Base-by-base conservation (phyloP, 2,888 invertebrate genomes). In the Frankliniella fusca region DNA sequence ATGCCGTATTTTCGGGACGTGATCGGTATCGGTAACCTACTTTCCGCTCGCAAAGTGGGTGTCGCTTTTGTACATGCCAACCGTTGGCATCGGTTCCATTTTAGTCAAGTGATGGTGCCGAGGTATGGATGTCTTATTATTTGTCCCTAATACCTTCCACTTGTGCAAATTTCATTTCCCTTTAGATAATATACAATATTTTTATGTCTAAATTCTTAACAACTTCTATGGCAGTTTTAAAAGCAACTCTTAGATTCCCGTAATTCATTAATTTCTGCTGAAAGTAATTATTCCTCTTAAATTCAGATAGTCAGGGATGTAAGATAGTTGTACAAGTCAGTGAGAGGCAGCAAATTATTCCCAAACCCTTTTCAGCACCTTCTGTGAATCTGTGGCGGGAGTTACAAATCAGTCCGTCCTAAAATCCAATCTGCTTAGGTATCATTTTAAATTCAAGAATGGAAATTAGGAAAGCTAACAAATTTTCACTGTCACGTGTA, bases 41-140 rank as follows among this genome's bases (percentile, higher is more conserved):
- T 76, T 27, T n/a, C 9, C 70, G 70, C 27, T 76, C 70, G 70
- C n/a, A 27, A 54, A 76, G 70, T 76, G 27, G 70, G 70, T 76
- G 12, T 76, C 70, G 70, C 27, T 76, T 76, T 10, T 76, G 23
- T 12, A 76, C 12, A 76, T 76, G 70, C 70, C 70, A 11, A 27
- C 70, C 70, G 70, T 23, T 27, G 70, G 70, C 70, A 76, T 76
- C 70, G 70, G 70, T 76, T 76, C 27, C 70, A 76, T 23, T 27
- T n/a, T 76, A 76, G 70, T 23, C 70, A 76, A 76, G 70, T 76
- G 70, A 23, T 76, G 70, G 70, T 76, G 70, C 70, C 27, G 70
- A 76, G 70, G 70, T 76, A 76, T 76, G 70, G 70, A 76, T 81
- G 38, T 81, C 38, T 81, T 81, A 38, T 81, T 81, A 50, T 81